Percentiles rank a stretch among this genome's conserved stretches.
Conservation (phyloP, 2,797 vertebrate genomes). For the Gymnodraco acuticeps region DNA sequence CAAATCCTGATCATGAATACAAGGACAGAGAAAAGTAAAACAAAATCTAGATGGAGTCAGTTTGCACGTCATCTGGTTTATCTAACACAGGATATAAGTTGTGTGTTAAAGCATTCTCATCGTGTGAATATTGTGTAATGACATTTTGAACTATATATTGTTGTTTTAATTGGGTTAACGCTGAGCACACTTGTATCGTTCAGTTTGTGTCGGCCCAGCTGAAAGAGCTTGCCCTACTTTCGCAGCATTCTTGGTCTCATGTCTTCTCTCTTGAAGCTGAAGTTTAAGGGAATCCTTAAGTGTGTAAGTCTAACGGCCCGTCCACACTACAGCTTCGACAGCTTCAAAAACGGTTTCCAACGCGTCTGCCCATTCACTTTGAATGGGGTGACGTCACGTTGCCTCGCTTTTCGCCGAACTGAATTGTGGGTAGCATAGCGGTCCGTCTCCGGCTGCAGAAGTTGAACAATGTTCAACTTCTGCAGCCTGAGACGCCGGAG, state of each 20-base stretch:
- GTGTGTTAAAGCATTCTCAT: neutral
- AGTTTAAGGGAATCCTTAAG: no score
- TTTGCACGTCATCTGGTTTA: neutral
- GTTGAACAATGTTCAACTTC: no score
- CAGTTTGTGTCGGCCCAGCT: constrained; percentile 8
- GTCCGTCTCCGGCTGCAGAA: no score
- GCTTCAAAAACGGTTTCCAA: no score
- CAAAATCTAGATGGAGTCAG: neutral
- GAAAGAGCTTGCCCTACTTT: constrained; percentile 34
- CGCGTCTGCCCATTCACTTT: no score
- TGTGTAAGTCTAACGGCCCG: no score
- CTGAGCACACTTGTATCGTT: constrained; percentile 8
- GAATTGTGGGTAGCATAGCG: no score
- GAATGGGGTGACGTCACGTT: no score
- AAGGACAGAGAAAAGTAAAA: neutral
- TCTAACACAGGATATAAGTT: neutral
- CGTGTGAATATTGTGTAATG: neutral
- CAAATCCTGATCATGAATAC: neutral
- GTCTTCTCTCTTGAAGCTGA: neutral
- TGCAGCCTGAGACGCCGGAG: no score
- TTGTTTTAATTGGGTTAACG: neutral
- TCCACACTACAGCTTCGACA: no score
- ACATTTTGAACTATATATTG: neutral
- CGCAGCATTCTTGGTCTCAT: neutral
- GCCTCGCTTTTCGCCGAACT: no score